Evolutionary conservation across 2,113 vertebrate genomes (phyloP).

Genomic region (Bambusicola thoracicus): DNA sequence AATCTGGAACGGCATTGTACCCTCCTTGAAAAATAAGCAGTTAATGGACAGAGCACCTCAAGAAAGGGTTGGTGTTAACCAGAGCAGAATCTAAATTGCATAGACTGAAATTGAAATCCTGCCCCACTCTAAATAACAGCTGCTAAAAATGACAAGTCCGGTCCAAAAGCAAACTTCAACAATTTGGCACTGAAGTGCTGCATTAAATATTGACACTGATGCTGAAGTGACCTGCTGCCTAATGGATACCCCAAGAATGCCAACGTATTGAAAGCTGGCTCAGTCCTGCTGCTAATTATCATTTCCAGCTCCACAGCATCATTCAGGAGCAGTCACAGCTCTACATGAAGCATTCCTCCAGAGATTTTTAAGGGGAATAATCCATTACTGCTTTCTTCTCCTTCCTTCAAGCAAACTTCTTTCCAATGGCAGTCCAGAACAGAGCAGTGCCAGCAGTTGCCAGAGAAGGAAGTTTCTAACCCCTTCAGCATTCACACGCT

Average conservation of each 20-base stretch:
- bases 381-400: not conserved
- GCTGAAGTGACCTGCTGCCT: not conserved
- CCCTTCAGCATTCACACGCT: not conserved
- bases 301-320: not conserved
- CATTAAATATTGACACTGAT: not conserved
- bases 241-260: not conserved
- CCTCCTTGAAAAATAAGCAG: not conserved
- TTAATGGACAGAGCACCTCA: not conserved
- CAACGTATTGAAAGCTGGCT: not conserved
- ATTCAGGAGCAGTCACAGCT: not conserved
- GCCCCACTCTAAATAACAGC: not conserved
- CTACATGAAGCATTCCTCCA: not conserved
- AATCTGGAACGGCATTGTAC: not conserved
- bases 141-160: not conserved
- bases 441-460: not conserved
- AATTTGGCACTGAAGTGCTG: not conserved
- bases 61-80: not conserved
- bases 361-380: not conserved
- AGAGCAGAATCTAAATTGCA: not conserved
- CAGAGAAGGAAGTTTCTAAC: not conserved
- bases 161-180: not conserved
- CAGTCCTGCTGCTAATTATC: rapidly evolving
- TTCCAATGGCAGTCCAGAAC: not conserved
- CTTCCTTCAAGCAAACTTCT: not conserved
- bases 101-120: not conserved